phyloP scores from a whole-genome alignment of 2,888 invertebrate species.

The Dendrolimus houi region DNA sequence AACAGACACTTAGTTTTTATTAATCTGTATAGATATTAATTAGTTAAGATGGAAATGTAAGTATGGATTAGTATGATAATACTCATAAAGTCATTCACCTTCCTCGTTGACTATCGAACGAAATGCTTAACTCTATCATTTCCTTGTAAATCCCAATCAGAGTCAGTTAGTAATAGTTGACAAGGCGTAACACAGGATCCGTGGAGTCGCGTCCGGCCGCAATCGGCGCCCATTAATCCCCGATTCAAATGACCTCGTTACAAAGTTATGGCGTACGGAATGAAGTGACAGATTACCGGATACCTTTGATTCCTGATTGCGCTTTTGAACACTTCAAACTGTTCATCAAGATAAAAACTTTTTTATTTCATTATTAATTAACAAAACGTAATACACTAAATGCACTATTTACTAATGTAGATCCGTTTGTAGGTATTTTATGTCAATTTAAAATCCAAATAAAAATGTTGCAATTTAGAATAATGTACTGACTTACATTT shows the following conservation, averaged over 20 bases:
- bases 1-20: too few relatives aligned
- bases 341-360: background rate
- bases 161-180: conserved; percentile 3
- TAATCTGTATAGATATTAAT: too few relatives aligned
- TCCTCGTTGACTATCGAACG: background rate
- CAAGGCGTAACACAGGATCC: conserved; percentile 3
- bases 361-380: too few relatives aligned
- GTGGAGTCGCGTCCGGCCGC: background rate
- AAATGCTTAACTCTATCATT: background rate
- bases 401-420: too few relatives aligned
- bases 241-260: background rate
- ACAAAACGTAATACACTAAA: too few relatives aligned
- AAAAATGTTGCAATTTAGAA: too few relatives aligned
- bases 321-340: background rate
- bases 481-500: too few relatives aligned
- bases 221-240: conserved; percentile 3
- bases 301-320: background rate
- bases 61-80: too few relatives aligned
- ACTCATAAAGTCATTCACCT: background rate
- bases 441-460: too few relatives aligned
- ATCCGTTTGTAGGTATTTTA: too few relatives aligned
- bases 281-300: conserved; percentile 1
- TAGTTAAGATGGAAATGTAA: too few relatives aligned
- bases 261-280: background rate
- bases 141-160: background rate